Evolutionary conservation across 2,797 vertebrate genomes (phyloP), one percentile per base, ranked within the genome.

Genomic region (Bovichtus variegatus): DNA sequence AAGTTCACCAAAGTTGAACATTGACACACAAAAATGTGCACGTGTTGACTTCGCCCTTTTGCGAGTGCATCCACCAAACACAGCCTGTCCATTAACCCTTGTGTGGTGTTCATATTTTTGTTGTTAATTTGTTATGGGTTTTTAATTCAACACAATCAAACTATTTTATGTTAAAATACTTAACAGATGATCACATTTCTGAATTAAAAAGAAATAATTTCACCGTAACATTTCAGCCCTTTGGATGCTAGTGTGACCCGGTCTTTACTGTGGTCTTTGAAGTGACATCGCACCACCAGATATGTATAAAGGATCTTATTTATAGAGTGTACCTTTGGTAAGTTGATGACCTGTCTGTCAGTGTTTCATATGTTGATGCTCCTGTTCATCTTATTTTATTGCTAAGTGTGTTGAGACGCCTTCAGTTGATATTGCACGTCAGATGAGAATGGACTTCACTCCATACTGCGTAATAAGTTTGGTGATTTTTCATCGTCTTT

Each of bases 381-480:
- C n/a, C 18, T 49, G 40, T 63, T 78, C 62, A 74, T 65, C 34
- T 41, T 53, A 36, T 38, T 40, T 44, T 29, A 27, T 29, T 69
- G 38, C 29, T 19, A 43, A 50, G 41, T 40, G 40, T 47, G 40
- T n/a, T n/a, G 55, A 57, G 59, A 51, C 38, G 47, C 67, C 57
- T 69, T 12, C 1, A 19, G 13, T 61, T 29, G 51, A 75, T 58
- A 29, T 46, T 21, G 15, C 18, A 25, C n/a, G 38, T 36, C 2
- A 71, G n/a, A 75, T 51, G 51, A 46, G 25, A 31, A 34, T 3
- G 9, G 38, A 41, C 36, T 57, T 19, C 16, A 38, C 21, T 58
- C 58, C 4, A 3, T 47, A 11, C 46, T 40, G 62, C 61, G 57
- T 71, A 57, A 67, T 74, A 12, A 57, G 46, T 11, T 25, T 50